Evolutionary conservation across 2,113 vertebrate genomes (phyloP).

Genomic region (Pholis gunnellus): DNA sequence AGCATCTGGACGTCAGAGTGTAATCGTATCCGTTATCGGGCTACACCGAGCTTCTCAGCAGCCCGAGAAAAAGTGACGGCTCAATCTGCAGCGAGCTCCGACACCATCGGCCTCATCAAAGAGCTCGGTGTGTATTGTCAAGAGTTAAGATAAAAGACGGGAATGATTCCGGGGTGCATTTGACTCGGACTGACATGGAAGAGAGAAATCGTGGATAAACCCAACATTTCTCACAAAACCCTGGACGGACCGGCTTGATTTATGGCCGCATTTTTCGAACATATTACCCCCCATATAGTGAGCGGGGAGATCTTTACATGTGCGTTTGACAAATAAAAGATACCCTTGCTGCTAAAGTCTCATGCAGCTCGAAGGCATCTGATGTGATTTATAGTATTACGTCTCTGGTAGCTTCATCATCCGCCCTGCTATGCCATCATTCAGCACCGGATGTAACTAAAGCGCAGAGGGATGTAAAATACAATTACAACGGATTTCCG

Average conservation of each 20-base stretch:
- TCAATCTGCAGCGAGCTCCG: conserved; percentile 43
- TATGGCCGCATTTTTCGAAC: conserved; percentile 47
- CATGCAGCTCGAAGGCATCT: conserved; percentile 19
- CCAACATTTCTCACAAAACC: conserved; percentile 41
- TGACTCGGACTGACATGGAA: conserved; percentile 37
- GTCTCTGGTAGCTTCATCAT: conserved; percentile 51
- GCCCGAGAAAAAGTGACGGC: conserved; percentile 15
- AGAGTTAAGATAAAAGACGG: conserved; percentile 53
- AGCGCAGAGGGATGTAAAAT: conserved; percentile 57
- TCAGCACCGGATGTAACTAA: conserved; percentile 42
- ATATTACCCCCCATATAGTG: conserved; percentile 41
- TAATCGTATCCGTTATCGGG: conserved; percentile 35
- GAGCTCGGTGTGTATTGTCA: conserved; percentile 14
- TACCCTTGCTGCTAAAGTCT: conserved; percentile 37
- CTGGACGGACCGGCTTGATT: conserved; percentile 48
- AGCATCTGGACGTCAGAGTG: conserved; percentile 35
- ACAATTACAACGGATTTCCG: conserved; percentile 55
- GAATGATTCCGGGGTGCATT: conserved; percentile 27
- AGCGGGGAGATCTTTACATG: conserved; percentile 44
- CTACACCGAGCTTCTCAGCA: neutral
- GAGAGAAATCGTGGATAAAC: conserved; percentile 53
- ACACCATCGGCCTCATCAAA: conserved; percentile 19
- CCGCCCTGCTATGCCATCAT: conserved; percentile 36
- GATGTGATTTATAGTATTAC: conserved; percentile 64
- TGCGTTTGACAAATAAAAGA: conserved; percentile 66